A percentile compares a stretch with the other conserved stretches of the same genome.
Conservation (phyloP, 2,888 invertebrate genomes). For the Amphipoea oculea region DNA sequence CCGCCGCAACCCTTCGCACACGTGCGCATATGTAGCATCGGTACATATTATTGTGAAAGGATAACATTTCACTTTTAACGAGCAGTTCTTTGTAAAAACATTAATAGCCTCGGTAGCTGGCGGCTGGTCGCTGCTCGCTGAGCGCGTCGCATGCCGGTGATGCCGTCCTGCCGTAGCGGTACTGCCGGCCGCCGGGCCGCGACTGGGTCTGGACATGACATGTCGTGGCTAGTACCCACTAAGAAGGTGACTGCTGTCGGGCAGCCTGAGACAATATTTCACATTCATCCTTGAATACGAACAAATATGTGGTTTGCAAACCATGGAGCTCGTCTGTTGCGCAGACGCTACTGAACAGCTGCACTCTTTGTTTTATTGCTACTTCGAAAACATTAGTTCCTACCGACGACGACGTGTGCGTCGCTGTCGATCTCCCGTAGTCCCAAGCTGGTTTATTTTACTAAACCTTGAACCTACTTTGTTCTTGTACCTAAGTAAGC, state of each 20-base stretch:
- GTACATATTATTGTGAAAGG: slow-evolving; percentile 65
- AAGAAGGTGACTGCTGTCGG: neutral
- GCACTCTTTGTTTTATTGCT: neutral
- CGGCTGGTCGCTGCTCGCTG: neutral
- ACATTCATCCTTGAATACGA: neutral
- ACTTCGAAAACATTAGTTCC: neutral
- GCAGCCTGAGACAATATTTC: neutral
- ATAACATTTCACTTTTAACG: slow-evolving; percentile 76
- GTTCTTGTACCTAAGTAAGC: neutral
- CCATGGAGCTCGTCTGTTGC: neutral
- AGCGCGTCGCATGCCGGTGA: neutral
- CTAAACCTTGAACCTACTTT: neutral
- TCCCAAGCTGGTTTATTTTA: neutral
- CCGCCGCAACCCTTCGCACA: slow-evolving; percentile 66
- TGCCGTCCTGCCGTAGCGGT: neutral
- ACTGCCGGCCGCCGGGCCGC: neutral
- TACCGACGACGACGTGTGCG: neutral
- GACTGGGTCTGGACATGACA: neutral
- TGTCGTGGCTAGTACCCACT: neutral
- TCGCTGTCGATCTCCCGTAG: neutral
- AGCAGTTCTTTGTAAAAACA: slow-evolving; percentile 49
- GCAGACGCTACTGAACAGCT: neutral
- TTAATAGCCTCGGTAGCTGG: slow-evolving; percentile 38
- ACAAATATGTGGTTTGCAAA: neutral
- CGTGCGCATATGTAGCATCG: slow-evolving; percentile 69